Percentiles rank a stretch among this genome's conserved stretches.
These are phyloP conservation scores for Spilogale gracilis DNA, from an alignment of 2,113 vertebrate genomes.

Conservation along the genomic window DNA sequence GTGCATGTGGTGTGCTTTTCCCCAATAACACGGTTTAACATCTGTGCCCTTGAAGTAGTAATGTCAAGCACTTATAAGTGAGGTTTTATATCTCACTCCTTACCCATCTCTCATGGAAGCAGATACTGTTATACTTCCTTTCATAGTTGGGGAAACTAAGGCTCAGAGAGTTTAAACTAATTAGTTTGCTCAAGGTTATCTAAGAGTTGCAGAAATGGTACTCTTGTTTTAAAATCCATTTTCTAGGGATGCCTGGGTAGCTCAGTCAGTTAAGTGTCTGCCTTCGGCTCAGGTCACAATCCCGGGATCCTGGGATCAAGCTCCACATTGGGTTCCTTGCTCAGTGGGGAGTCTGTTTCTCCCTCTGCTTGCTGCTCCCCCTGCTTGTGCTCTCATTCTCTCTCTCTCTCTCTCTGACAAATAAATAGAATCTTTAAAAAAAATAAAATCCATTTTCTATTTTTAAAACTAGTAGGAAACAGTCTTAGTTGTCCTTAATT, in stretches of 20 bases:
- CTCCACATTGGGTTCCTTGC: too few species aligned
- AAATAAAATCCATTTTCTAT: conserved; percentile 39
- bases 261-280: neutral
- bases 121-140: neutral
- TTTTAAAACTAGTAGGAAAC: conserved; percentile 12
- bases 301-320: neutral
- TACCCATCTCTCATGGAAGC: neutral
- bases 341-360: neutral
- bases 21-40: neutral
- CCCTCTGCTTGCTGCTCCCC: neutral
- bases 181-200: neutral
- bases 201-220: neutral
- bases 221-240: conserved; percentile 30
- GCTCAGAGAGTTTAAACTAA: neutral
- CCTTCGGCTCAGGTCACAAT: neutral
- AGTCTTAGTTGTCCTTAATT: neutral
- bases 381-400: neutral
- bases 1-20: neutral
- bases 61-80: neutral
- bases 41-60: neutral
- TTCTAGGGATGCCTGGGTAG: neutral
- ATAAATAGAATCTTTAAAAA: neutral
- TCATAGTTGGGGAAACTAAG: neutral
- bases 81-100: neutral
- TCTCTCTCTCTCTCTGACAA: neutral